phyloP scores from a whole-genome alignment of 2,797 vertebrate species.

The Sebastiscus albofasciatus region DNA sequence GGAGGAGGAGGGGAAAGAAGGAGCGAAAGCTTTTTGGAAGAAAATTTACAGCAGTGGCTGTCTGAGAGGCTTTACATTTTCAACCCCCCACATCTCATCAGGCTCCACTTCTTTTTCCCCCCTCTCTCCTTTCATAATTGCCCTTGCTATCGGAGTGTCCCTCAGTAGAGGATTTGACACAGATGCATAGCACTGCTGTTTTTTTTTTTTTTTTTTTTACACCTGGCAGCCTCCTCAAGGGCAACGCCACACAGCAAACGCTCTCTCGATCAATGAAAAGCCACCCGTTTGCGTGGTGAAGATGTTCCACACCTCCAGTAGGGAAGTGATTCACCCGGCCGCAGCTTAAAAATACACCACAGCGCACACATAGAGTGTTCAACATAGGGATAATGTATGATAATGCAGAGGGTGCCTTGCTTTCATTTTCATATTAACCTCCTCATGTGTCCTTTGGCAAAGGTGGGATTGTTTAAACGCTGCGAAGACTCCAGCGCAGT shows the following conservation, averaged over 20 bases:
- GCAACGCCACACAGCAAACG: constrained; percentile 44
- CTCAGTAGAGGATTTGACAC: constrained; percentile 48
- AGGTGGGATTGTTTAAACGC: constrained; percentile 7
- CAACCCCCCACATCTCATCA: constrained; percentile 22
- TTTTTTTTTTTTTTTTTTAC: constrained; percentile 7
- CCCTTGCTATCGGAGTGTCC: constrained; percentile 53
- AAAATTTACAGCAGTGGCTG: constrained; percentile 20
- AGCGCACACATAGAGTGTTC: not conserved
- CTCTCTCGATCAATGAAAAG: constrained; percentile 18
- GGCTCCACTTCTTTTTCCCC: not conserved
- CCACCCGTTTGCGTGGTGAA: not conserved
- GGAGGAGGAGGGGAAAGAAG: constrained; percentile 37
- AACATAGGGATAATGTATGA: constrained; percentile 45
- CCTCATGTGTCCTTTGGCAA: constrained; percentile 44
- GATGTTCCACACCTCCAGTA: constrained; percentile 8
- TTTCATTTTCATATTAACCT: constrained; percentile 33
- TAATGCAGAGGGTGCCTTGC: constrained; percentile 31
- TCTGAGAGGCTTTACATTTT: constrained; percentile 25
- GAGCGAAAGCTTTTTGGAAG: constrained; percentile 16
- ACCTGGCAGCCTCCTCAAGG: constrained; percentile 59
- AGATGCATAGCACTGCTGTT: constrained; percentile 24
- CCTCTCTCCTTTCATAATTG: constrained; percentile 55
- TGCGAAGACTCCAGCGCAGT: not conserved
- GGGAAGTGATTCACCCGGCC: constrained; percentile 7
- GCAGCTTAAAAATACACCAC: constrained; percentile 16